These are phyloP conservation scores for Atopsyche davidsoni DNA, from an alignment of 1,140 invertebrate genomes.

Conservation along the genomic window DNA sequence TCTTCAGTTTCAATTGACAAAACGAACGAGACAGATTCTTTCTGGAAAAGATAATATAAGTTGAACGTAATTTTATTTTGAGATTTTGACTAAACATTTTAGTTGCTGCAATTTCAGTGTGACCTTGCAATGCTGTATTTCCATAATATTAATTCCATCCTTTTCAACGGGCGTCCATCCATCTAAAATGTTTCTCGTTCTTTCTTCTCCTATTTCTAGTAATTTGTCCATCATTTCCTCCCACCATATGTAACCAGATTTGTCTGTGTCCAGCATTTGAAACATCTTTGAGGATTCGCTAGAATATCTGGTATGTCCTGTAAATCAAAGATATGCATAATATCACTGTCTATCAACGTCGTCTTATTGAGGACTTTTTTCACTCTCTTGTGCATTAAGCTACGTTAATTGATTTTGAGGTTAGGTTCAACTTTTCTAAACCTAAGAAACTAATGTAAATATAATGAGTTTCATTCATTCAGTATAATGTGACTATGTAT, in stretches of 20 bases:
- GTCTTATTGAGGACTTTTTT: no score
- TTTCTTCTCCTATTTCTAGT: slow-evolving; percentile 16
- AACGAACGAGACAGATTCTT: slow-evolving; percentile 42
- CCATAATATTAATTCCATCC: slow-evolving; percentile 20
- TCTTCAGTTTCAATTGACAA: slow-evolving; percentile 40
- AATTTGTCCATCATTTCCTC: slow-evolving; percentile 21
- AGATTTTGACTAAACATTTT: background rate
- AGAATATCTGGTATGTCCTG: slow-evolving; percentile 15
- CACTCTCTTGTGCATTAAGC: no score
- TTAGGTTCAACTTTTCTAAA: no score
- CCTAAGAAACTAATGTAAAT: no score
- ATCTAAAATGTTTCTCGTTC: slow-evolving; percentile 8
- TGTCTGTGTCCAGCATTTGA: slow-evolving; percentile 15
- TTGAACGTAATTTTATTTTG: slow-evolving; percentile 1
- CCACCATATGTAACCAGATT: slow-evolving; percentile 20
- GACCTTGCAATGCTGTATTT: slow-evolving; percentile 24
- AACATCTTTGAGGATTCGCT: slow-evolving; percentile 18
- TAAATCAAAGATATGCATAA: slow-evolving; percentile 1
- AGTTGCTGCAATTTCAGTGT: background rate
- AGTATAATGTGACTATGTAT: background rate
- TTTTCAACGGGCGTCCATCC: slow-evolving; percentile 15
- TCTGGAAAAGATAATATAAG: slow-evolving; percentile 35
- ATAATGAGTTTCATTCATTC: background rate
- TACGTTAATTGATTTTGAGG: no score
- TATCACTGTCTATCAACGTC: no score